phyloP scores from a whole-genome alignment of 30 jellyfish, hydroid and myxozoan genomes.

The Aurelia coerulea region DNA sequence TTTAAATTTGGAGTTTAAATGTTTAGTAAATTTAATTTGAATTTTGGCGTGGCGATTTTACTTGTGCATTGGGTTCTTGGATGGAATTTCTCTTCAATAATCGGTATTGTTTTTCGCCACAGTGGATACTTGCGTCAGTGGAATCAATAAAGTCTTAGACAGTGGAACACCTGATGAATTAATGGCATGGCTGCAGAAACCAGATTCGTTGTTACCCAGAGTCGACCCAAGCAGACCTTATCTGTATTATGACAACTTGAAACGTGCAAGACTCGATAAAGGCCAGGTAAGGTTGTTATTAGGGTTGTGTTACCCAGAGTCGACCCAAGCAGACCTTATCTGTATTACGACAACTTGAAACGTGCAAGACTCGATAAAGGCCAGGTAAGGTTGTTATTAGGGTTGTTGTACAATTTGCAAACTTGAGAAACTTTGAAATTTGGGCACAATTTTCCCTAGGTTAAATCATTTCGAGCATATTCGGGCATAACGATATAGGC shows the following conservation, averaged over 20 bases:
- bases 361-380: slow-evolving; percentile 83
- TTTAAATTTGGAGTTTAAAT: too few relatives aligned
- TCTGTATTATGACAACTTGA: slow-evolving; percentile 85
- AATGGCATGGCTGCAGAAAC: slow-evolving; percentile 92
- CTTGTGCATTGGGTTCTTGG: too few relatives aligned
- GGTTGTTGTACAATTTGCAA: too few relatives aligned
- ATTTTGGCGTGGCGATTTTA: too few relatives aligned
- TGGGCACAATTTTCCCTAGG: too few relatives aligned
- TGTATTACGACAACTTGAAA: slow-evolving; percentile 87
- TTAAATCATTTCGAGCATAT: too few relatives aligned
- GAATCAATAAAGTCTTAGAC: slow-evolving; percentile 81
- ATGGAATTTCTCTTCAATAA: too few relatives aligned
- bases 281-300: slow-evolving; percentile 68
- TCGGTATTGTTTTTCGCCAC: neutral
- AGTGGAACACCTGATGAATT: slow-evolving; percentile 88
- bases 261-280: slow-evolving; percentile 76
- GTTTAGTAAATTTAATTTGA: too few relatives aligned
- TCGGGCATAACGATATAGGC: too few relatives aligned
- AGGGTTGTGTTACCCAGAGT: slow-evolving; percentile 75
- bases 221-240: slow-evolving; percentile 94
- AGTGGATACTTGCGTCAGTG: slow-evolving; percentile 92
- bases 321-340: slow-evolving; percentile 88
- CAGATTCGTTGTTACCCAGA: slow-evolving; percentile 90
- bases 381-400: slow-evolving; percentile 47
- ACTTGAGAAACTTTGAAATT: too few relatives aligned